phyloP scores from a whole-genome alignment of 2,888 invertebrate species.

The Xylocampa areola region DNA sequence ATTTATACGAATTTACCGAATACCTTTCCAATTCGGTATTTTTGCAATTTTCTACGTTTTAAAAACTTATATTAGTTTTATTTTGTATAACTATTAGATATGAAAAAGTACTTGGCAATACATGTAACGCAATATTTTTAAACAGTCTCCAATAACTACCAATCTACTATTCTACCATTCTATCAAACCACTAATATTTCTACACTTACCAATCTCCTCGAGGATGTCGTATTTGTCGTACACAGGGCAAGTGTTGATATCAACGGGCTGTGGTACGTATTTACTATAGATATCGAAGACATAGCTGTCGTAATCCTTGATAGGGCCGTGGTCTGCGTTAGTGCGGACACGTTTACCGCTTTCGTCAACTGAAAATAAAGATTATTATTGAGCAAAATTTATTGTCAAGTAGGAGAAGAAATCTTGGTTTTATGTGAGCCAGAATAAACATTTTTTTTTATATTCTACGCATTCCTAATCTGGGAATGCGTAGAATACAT shows the following conservation, averaged over 20 bases:
- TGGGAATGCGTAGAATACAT: no score
- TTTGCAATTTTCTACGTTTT: no score
- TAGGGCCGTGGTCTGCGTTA: constrained; percentile 95
- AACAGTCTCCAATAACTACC: neutral
- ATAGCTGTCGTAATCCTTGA: constrained; percentile 99
- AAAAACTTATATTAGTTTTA: no score
- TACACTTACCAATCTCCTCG: constrained; percentile 97
- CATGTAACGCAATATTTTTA: no score
- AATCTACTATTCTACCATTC: constrained; percentile 31
- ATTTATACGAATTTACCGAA: no score
- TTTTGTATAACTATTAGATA: no score
- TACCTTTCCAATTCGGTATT: no score
- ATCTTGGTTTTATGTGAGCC: no score
- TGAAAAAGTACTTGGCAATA: no score
- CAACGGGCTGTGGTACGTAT: constrained; percentile 99
- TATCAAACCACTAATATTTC: constrained; percentile 20
- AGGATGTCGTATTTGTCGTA: constrained; percentile 99
- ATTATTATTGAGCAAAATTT: neutral
- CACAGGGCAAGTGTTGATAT: constrained; percentile 97
- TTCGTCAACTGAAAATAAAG: constrained; percentile 91
- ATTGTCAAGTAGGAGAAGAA: no score
- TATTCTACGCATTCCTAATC: no score
- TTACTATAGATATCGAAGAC: constrained; percentile 99
- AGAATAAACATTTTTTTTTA: no score
- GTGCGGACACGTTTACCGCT: constrained; percentile 97